Conservation (phyloP, 2,113 vertebrate genomes). For the Piliocolobus tephrosceles region DNA sequence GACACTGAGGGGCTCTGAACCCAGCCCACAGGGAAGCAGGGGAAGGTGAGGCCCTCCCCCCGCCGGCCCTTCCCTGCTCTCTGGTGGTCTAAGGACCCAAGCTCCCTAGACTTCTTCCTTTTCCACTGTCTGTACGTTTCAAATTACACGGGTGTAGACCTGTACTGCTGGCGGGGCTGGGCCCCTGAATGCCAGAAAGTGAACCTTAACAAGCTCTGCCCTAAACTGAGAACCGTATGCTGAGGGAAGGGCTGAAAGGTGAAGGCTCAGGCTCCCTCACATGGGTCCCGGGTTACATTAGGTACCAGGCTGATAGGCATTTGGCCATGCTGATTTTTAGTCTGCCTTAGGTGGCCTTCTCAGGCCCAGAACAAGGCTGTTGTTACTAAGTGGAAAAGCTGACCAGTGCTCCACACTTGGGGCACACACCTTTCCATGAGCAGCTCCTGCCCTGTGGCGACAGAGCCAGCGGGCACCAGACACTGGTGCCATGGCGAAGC, state of each 20-base stretch:
- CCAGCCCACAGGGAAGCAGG: background rate
- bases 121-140: background rate
- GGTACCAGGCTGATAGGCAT: background rate
- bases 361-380: background rate
- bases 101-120: background rate
- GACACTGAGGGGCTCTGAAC: background rate
- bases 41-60: background rate
- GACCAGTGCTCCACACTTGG: background rate
- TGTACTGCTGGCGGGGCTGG: background rate
- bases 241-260: background rate
- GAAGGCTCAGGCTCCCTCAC: background rate
- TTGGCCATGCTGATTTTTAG: background rate
- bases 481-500: background rate
- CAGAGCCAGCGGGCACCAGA: background rate
- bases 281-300: rapidly evolving
- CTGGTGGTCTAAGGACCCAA: background rate
- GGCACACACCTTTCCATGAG: background rate
- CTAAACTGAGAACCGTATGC: background rate
- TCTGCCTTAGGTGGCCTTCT: background rate
- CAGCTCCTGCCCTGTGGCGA: background rate
- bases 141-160: no score
- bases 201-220: background rate
- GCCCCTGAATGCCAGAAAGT: background rate
- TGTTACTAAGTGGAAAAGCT: background rate
- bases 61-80: background rate